Evolutionary conservation across 1,140 invertebrate species (phyloP).

Genomic region (Drosophila nigrodunni): DNA sequence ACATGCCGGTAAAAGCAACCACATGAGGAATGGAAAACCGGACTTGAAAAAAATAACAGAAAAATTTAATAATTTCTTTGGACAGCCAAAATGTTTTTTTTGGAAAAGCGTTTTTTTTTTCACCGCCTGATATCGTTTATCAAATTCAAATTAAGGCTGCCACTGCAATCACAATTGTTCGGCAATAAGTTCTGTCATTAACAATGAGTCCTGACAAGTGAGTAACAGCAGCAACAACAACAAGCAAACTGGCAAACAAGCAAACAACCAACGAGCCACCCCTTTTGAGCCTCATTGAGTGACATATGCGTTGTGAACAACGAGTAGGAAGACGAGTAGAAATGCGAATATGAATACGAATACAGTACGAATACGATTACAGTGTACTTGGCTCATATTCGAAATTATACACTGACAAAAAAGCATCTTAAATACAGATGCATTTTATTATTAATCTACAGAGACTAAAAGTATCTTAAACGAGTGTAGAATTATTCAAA

Average conservation of each 20-base stretch:
- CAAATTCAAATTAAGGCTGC: conserved; percentile 67
- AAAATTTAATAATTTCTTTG: neutral
- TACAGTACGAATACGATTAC: neutral
- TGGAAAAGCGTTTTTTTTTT: conserved; percentile 1
- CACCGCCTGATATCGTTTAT: conserved; percentile 54
- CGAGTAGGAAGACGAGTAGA: conserved; percentile 2
- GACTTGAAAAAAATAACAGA: neutral
- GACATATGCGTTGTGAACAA: conserved; percentile 63
- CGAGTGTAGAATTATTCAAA: no score
- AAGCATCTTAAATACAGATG: no score
- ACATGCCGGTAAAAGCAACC: neutral
- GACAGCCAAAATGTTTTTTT: neutral
- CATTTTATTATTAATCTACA: no score
- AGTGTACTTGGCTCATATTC: conserved; percentile 6
- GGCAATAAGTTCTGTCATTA: conserved; percentile 55
- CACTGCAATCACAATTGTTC: conserved; percentile 48
- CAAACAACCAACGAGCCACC: conserved; percentile 20
- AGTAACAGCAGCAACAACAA: conserved; percentile 43
- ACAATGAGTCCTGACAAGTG: conserved; percentile 55
- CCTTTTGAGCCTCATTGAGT: conserved; percentile 59
- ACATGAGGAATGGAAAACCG: neutral
- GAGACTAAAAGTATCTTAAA: no score
- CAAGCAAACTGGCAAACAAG: conserved; percentile 12
- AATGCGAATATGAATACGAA: neutral
- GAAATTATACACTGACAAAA: neutral